Conservation (phyloP, 2,797 vertebrate species). For the Ficedula albicollis region DNA sequence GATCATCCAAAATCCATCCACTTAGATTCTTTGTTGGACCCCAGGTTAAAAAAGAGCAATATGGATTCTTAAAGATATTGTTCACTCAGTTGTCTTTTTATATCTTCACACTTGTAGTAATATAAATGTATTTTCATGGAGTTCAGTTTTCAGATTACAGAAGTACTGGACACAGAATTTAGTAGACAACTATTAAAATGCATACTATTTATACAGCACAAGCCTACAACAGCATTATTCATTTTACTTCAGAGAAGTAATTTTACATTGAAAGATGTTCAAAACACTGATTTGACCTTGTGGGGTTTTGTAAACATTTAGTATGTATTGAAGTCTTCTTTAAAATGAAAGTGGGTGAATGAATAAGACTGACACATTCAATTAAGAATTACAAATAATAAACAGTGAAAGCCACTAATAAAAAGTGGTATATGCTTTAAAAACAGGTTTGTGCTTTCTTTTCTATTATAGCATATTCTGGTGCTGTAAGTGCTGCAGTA, state of each 20-base stretch:
- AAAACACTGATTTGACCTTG: not conserved
- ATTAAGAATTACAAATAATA: not conserved
- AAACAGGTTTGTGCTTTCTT: not conserved
- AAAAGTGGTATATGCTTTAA: not conserved
- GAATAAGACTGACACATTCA: not conserved
- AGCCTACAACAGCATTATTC: not conserved
- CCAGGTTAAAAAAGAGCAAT: not conserved
- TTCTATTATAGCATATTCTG: not conserved
- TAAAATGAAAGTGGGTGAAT: not conserved
- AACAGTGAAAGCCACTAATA: not conserved
- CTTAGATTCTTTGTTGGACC: not conserved
- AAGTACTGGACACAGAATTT: not conserved
- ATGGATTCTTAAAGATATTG: not conserved
- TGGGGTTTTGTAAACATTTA: not conserved
- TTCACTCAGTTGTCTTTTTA: not conserved
- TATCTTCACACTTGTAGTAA: not conserved
- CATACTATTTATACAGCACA: fast-evolving
- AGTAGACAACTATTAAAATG: not conserved
- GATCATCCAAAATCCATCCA: not conserved
- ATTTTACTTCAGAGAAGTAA: not conserved
- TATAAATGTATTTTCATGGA: not conserved
- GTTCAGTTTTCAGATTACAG: not conserved
- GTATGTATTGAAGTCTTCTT: not conserved
- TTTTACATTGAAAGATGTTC: not conserved
- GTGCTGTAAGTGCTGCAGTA: not conserved